Percentiles rank a stretch among this genome's conserved stretches.
Evolutionary conservation across 1,140 invertebrate species (phyloP).

Genomic region (Drosophila pallidifrons): DNA sequence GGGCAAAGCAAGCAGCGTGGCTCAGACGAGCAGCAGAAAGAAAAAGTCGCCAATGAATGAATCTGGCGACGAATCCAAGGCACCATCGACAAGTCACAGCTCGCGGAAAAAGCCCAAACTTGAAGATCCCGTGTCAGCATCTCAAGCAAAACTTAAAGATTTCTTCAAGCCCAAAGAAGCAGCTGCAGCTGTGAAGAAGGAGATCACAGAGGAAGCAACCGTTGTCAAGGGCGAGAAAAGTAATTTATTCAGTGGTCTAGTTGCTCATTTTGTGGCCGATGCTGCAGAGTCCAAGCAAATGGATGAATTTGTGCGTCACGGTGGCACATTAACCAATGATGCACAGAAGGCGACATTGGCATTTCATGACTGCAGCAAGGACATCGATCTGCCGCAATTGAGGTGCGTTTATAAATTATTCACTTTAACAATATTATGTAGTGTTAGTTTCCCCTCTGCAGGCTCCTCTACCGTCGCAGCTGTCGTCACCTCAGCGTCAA

Average conservation of each 20-base stretch:
- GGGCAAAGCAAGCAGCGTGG: background rate
- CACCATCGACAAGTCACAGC: background rate
- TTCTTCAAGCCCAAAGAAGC: constrained; percentile 50
- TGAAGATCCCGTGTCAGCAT: background rate
- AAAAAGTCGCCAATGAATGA: constrained; percentile 40
- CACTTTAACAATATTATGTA: background rate
- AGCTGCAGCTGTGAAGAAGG: background rate
- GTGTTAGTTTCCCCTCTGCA: constrained; percentile 13
- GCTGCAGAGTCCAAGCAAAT: constrained; percentile 3
- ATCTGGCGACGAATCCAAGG: constrained; percentile 39
- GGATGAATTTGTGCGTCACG: constrained; percentile 53
- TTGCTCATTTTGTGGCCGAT: constrained; percentile 54
- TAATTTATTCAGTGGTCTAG: constrained; percentile 52
- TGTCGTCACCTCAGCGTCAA: constrained; percentile 61
- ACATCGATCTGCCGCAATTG: constrained; percentile 33
- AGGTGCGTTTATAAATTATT: constrained; percentile 35
- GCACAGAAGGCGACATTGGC: constrained; percentile 50
- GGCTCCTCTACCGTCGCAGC: constrained; percentile 54
- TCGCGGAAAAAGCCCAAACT: constrained; percentile 45
- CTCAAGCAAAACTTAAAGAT: constrained; percentile 45
- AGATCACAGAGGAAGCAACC: background rate
- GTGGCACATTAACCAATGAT: constrained; percentile 47
- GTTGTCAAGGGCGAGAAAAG: background rate
- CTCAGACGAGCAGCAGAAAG: constrained; percentile 34
- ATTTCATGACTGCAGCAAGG: constrained; percentile 34